phyloP scores from a whole-genome alignment of 2,888 invertebrate genomes.

The Scotopteryx bipunctaria region DNA sequence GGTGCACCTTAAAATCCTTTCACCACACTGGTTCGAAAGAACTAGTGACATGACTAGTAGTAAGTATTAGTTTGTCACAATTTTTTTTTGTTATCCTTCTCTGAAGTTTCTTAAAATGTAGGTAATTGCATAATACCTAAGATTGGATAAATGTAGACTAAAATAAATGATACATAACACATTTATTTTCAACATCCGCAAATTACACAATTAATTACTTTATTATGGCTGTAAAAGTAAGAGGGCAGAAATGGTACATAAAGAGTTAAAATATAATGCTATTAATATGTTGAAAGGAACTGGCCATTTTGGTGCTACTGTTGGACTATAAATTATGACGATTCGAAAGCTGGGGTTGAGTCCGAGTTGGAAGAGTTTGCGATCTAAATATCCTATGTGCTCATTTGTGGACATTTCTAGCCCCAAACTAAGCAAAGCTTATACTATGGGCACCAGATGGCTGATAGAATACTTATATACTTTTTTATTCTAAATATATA shows the following conservation, averaged over 20 bases:
- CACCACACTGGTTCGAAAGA: no score
- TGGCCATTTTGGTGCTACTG: constrained; percentile 22
- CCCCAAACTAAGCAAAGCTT: background rate
- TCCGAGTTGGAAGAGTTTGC: background rate
- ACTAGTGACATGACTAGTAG: no score
- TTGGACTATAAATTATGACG: constrained; percentile 22
- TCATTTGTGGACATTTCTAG: background rate
- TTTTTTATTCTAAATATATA: background rate
- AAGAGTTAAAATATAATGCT: constrained; percentile 27
- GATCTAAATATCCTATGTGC: background rate
- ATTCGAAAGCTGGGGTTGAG: constrained; percentile 13
- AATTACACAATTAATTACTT: constrained; percentile 7
- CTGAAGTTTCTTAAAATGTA: no score
- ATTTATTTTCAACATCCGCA: constrained; percentile 4
- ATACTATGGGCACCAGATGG: background rate
- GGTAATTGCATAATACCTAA: no score
- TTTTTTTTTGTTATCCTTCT: no score
- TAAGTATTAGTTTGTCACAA: no score
- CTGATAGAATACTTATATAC: background rate
- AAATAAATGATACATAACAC: no score
- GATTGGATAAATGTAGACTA: no score
- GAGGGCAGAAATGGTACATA: constrained; percentile 19
- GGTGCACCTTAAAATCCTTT: no score
- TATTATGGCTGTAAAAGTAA: constrained; percentile 27
- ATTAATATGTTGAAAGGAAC: constrained; percentile 26